Conservation (phyloP, 2,113 vertebrate species). For the Ariopsis seemanni region DNA sequence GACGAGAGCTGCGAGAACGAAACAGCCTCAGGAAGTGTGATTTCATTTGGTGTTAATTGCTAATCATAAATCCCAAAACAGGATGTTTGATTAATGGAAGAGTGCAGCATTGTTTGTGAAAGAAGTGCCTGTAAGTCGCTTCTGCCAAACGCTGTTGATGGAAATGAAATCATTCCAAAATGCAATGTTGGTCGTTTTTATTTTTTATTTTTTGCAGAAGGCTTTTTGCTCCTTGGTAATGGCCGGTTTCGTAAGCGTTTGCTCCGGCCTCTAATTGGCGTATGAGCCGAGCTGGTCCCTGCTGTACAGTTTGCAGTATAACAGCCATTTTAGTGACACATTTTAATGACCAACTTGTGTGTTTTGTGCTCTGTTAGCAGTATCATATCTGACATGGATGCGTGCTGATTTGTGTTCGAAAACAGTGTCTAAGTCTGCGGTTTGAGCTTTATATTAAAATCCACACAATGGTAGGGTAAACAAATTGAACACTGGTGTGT, state of each 20-base stretch:
- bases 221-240: not conserved
- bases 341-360: slow-evolving; percentile 14
- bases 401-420: not conserved
- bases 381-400: not conserved
- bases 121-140: not conserved
- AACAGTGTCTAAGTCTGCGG: not conserved
- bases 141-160: not conserved
- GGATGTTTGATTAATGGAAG: slow-evolving; percentile 22
- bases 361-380: not conserved
- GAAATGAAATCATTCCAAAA: not conserved
- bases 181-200: not conserved
- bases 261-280: slow-evolving; percentile 27
- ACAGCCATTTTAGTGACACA: slow-evolving; percentile 8
- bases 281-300: not conserved
- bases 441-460: slow-evolving; percentile 17
- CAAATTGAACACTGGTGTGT: slow-evolving; percentile 29
- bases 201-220: not conserved
- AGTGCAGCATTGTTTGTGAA: not conserved
- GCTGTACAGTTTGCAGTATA: slow-evolving; percentile 3
- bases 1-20: not conserved
- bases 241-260: slow-evolving; percentile 5
- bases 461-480: slow-evolving; percentile 23
- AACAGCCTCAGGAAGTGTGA: slow-evolving; percentile 12
- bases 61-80: slow-evolving; percentile 10
- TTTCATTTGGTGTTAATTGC: slow-evolving; percentile 20